These are phyloP conservation scores for Xestia rhomboidea DNA, from an alignment of 2,888 invertebrate genomes.

Conservation along the genomic window DNA sequence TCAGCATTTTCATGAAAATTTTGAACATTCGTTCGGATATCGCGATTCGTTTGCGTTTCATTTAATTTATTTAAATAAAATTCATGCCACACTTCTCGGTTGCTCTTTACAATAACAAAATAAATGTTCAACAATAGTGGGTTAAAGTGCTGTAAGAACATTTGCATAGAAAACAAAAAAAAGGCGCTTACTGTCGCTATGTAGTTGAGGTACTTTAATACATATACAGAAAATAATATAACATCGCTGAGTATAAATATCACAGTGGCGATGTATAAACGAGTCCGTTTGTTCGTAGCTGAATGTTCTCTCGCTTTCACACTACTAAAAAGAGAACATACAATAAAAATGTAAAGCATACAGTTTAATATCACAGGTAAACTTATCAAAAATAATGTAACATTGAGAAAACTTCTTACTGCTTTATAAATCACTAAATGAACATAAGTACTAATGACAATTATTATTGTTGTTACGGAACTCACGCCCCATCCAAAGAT, in stretches of 20 bases:
- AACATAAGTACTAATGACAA: background rate
- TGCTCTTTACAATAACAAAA: background rate
- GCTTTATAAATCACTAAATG: background rate
- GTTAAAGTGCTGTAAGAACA: background rate
- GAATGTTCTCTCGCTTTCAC: background rate
- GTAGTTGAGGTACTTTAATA: background rate
- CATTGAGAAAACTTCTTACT: background rate
- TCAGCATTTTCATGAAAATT: background rate
- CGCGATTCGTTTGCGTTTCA: background rate
- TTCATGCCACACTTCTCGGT: background rate
- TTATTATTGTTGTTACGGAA: background rate
- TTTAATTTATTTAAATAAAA: background rate
- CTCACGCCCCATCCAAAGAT: background rate
- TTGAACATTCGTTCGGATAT: background rate
- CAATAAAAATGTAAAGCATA: background rate
- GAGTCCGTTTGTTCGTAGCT: background rate
- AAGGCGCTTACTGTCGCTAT: background rate
- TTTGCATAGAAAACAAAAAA: background rate
- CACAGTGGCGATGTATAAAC: constrained; percentile 2
- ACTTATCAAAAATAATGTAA: background rate
- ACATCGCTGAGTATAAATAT: constrained; percentile 4
- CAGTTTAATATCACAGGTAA: constrained; percentile 1
- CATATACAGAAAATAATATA: background rate
- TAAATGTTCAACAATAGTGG: background rate
- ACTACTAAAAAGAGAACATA: background rate